Base-by-base conservation (phyloP, 1,140 invertebrate species). In the Magallana angulata region DNA sequence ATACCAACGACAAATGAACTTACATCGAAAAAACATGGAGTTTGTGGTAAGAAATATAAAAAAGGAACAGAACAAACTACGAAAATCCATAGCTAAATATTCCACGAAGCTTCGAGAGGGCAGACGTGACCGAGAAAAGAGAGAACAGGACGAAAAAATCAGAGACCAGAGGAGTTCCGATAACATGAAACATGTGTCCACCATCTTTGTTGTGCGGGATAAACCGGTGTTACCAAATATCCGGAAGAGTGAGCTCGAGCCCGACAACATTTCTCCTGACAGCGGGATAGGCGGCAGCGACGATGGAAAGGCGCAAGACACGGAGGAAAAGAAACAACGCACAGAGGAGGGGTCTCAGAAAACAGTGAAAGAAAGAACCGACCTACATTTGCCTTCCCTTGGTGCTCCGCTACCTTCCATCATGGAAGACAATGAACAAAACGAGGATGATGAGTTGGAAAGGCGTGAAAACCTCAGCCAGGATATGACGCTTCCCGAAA, bases 11-110 rank as follows among this genome's bases (percentile, higher is more conserved):
- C 84, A 87, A 48, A 87, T 91, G 57, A 89, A 91, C 76, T 76
- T 89, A 7, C 90, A 91, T 76, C 84, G 86, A 60, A 87, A 85
- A 30, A 90, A 92, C 71, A 90, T 92, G 87, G 88, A 86, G 9
- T 85, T 89, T 12, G 88, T 88, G 9, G 83, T 92, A 0, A 91
- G 87, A 82, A 85, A 89, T 58, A 89, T 92, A 14, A 57, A 76
- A 9, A 82, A 88, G 11, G 90, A 92, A 76, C 90, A 91, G 85
- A 89, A 62, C 48, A 60, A 81, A 59, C 88, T 92, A 12, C 85
- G 82, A 80, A 87, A 88, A 4, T 90, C 89, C 83, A 90, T 91
- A 86, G 57, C 62, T 2, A 82, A 68, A 5, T 92, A 91, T 62
- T 82, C 85, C 6, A 87, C 85, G 36, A 90, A 88, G 81, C 85